phyloP scores from a whole-genome alignment of 2,797 vertebrate genomes.

The Epinephelus coioides region DNA sequence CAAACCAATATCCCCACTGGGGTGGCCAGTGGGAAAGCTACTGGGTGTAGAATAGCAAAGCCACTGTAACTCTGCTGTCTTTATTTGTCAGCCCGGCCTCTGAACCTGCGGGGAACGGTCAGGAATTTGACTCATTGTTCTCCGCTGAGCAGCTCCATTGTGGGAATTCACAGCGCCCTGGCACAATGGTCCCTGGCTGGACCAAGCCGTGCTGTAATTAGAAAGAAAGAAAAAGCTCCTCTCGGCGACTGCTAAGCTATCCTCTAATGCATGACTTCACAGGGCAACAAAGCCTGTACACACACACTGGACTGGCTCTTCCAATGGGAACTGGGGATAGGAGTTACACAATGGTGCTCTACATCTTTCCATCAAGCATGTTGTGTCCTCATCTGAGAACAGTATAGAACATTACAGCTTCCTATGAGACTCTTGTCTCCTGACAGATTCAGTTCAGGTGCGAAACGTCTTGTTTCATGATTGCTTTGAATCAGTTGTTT shows the following conservation, averaged over 20 bases:
- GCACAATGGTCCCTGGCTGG: slow-evolving; percentile 79
- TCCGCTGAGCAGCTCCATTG: slow-evolving; percentile 80
- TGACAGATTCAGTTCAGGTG: slow-evolving; percentile 1
- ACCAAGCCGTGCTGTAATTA: slow-evolving; percentile 82
- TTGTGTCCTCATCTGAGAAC: slow-evolving; percentile 49
- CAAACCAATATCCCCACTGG: slow-evolving; percentile 70
- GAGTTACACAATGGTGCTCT: slow-evolving; percentile 58
- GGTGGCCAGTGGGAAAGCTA: slow-evolving; percentile 77
- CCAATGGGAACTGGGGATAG: slow-evolving; percentile 63
- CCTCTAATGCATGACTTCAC: slow-evolving; percentile 84
- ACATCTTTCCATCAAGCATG: slow-evolving; percentile 40
- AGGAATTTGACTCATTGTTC: slow-evolving; percentile 88
- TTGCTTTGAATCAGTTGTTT: neutral
- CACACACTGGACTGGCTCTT: slow-evolving; percentile 51
- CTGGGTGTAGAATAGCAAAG: slow-evolving; percentile 80
- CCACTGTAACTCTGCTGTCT: slow-evolving; percentile 81
- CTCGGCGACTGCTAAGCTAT: slow-evolving; percentile 75
- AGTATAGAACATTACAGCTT: slow-evolving; percentile 9
- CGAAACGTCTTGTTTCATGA: neutral
- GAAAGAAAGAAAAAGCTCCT: slow-evolving; percentile 78
- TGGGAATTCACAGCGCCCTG: slow-evolving; percentile 81
- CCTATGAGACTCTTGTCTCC: neutral
- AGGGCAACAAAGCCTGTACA: slow-evolving; percentile 75
- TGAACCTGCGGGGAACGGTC: slow-evolving; percentile 81
- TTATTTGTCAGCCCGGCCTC: slow-evolving; percentile 74